Evolutionary conservation across 2,113 vertebrate species (phyloP), one percentile per base, ranked within the genome.

Genomic region (Oryctolagus cuniculus): DNA sequence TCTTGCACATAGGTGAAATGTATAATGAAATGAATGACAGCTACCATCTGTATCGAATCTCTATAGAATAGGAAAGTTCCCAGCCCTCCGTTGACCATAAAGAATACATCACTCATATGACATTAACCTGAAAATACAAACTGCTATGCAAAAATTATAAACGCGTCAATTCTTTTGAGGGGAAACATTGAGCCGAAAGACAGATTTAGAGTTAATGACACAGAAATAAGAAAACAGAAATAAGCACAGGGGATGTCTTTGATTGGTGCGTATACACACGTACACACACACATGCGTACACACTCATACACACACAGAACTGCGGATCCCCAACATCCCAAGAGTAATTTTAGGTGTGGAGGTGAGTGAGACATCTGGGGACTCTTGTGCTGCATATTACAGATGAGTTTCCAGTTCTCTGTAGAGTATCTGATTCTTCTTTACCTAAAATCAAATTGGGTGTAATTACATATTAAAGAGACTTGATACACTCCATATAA

Each of bases 371-470:
- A 36, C 36, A 38, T 8, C 44, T 31, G 24, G 22, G 16, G 3
- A 38, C 44, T n/a, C 9, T 4, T 0, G 24, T 55, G 12, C 27
- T 29, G 8, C 51, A 22, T 55, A 22, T 53, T n/a, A 84, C 63
- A 63, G 73, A 16, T 2, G 21, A 82, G 17, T 44, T 79, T 31
- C 61, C 58, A 75, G 0, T 44, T 84, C 66, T 91, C 17, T 89
- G 67, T 34, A 81, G 31, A 72, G 19, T 53, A 74, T 82, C 66
- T 44, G 73, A 53, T 83, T 51, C 36, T 67, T 78, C 58, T 87
- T 91, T 77, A 91, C 82, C 87, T 82, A 36, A 91, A 64, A 82
- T 81, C 44, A 89, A 69, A 78, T 16, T 77, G n/a, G 81, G 78
- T 10, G 79, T 87, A 83, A 95, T 70, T 66, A 82, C 38, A 80